A percentile compares a stretch with the other conserved stretches of the same genome.
Conservation (phyloP, 2,113 vertebrate species). For the Oreochromis spilurus region DNA sequence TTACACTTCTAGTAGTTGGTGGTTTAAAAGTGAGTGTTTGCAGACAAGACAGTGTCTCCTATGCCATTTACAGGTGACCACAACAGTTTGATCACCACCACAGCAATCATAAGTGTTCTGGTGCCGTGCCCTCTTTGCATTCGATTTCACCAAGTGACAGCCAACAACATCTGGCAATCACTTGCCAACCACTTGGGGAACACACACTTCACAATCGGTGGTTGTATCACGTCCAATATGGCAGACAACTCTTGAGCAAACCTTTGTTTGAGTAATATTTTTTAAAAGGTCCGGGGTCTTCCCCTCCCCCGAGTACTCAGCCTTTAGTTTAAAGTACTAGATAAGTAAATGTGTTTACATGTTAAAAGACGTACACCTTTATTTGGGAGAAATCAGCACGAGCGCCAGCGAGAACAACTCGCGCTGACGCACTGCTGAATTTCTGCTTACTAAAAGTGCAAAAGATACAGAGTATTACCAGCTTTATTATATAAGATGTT, state of each 20-base stretch:
- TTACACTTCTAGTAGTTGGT: background rate
- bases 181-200: background rate
- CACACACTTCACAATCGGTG: background rate
- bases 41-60: background rate
- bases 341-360: background rate
- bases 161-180: background rate
- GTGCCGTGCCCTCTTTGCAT: background rate
- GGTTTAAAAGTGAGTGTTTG: background rate
- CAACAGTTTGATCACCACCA: background rate
- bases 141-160: background rate
- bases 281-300: background rate
- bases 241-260: background rate
- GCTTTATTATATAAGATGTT: background rate
- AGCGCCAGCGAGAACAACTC: background rate
- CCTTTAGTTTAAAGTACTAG: background rate
- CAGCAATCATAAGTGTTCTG: background rate
- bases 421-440: background rate
- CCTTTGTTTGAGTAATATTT: background rate
- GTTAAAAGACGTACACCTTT: background rate
- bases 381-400: background rate
- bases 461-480: background rate
- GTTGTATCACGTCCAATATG: background rate
- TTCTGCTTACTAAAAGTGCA: background rate
- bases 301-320: background rate
- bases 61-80: background rate